Evolutionary conservation across 2,888 invertebrate genomes (phyloP).

Genomic region (Tachystola acroxantha): DNA sequence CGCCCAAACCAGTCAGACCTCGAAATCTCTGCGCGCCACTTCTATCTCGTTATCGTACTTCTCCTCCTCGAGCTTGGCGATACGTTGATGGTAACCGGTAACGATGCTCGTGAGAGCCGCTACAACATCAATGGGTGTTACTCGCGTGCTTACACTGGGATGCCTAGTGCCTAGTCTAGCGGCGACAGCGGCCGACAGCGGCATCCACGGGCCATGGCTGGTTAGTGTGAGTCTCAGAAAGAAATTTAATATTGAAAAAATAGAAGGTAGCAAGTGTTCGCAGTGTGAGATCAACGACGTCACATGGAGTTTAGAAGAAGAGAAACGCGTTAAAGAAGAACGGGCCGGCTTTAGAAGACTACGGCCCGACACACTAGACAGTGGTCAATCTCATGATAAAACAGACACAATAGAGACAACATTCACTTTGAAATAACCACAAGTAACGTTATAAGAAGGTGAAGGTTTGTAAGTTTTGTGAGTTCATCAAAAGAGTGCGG

Average conservation of each 20-base stretch:
- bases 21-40: slow-evolving; percentile 96
- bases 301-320: slow-evolving; percentile 60
- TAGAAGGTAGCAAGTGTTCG: slow-evolving; percentile 53
- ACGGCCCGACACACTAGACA: slow-evolving; percentile 44
- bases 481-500: slow-evolving; percentile 61
- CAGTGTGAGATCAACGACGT: slow-evolving; percentile 44
- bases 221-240: slow-evolving; percentile 54
- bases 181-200: slow-evolving; percentile 22
- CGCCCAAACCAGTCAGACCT: slow-evolving; percentile 85
- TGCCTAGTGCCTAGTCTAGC: slow-evolving; percentile 19
- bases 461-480: slow-evolving; percentile 61
- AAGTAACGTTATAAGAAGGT: slow-evolving; percentile 56
- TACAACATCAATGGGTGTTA: slow-evolving; percentile 74
- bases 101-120: slow-evolving; percentile 83
- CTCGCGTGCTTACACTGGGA: slow-evolving; percentile 33
- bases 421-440: slow-evolving; percentile 60
- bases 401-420: slow-evolving; percentile 61
- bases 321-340: slow-evolving; percentile 58
- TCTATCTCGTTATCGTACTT: slow-evolving; percentile 99
- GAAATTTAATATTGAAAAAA: slow-evolving; percentile 47
- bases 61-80: slow-evolving; percentile 89
- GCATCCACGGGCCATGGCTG: slow-evolving; percentile 42
- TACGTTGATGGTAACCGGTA: slow-evolving; percentile 90
- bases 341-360: slow-evolving; percentile 26
- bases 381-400: slow-evolving; percentile 51